Percentiles rank a stretch among this genome's conserved stretches.
phyloP scores from a whole-genome alignment of 2,888 invertebrate species.

The Eilema depressum region DNA sequence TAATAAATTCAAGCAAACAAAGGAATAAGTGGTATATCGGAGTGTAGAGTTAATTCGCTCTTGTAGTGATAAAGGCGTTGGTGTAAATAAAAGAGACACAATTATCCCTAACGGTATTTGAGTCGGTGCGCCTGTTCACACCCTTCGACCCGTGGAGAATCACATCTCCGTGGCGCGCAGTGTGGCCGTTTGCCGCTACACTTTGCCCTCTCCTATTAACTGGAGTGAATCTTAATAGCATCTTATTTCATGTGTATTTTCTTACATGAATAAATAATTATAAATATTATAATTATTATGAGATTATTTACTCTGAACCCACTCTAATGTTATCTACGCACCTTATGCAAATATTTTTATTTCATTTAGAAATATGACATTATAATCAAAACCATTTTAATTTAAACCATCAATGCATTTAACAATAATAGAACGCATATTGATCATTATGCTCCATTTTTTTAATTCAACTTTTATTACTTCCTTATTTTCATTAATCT shows the following conservation, averaged over 20 bases:
- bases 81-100: conserved; percentile 76
- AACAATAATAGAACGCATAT: neutral
- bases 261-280: too few species aligned
- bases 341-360: neutral
- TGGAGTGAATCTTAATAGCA: conserved; percentile 20
- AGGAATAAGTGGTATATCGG: conserved; percentile 29
- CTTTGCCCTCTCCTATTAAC: conserved; percentile 23
- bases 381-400: neutral
- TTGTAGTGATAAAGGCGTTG: conserved; percentile 61
- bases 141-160: conserved; percentile 70
- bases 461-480: neutral
- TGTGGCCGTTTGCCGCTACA: conserved; percentile 49
- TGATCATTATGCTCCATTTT: neutral
- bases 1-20: conserved; percentile 43
- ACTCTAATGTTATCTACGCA: neutral
- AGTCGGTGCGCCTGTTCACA: conserved; percentile 70
- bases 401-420: neutral
- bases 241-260: conserved; percentile 6
- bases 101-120: conserved; percentile 77
- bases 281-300: too few species aligned
- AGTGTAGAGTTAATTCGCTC: conserved; percentile 52
- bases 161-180: conserved; percentile 59
- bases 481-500: neutral
- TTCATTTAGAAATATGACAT: neutral
- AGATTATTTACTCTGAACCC: neutral